Evolutionary conservation across 1,140 invertebrate species (phyloP), one percentile per base, ranked within the genome.

Genomic region (Cherax destructor): DNA sequence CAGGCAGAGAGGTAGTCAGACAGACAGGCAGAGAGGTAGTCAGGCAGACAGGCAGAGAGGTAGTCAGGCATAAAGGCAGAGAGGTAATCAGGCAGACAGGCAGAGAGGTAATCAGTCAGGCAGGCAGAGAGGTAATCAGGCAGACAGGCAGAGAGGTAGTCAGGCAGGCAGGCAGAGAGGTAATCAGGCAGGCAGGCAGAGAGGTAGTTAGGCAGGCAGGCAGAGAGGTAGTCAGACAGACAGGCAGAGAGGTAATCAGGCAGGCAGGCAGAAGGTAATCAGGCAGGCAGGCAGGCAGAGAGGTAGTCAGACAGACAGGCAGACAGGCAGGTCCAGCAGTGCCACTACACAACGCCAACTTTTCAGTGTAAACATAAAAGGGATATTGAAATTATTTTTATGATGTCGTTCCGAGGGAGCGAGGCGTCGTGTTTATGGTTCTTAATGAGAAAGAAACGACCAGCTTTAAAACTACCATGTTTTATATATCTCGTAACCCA

Each of bases 371-470:
- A 56, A 88, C 78, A 88, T 80, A 72, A 65, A 80, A 41, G 47
- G 77, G 59, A 80, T 88, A 88, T 81, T 80, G 59, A 88, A 88
- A 16, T 69, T 69, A 0, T 30, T 86, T 77, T 78, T 61, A 77
- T n/a, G 74, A 74, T 76, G 85, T 86, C 85, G 85, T 86, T 86
- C 50, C 59, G 76, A 52, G 24, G 16, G 47, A 50, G n/a, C 61
- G 59, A 21, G 10, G 78, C 49, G 52, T 18, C n/a, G 56, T 80
- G 86, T 88, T 88, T 79, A 88, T 72, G 78, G 59, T 30, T 81
- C 77, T 81, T 88, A 81, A 88, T 88, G 86, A 72, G 77, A 65
- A 81, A 80, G 86, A 72, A 81, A 88, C 61, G 86, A 80, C 78
- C 86, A 49, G 77, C 24, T 41, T 4, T 56, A 81, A 30, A 24